These are phyloP conservation scores for Microcebus lehilahytsara DNA, from an alignment of 2,113 vertebrate genomes.

Conservation along the genomic window DNA sequence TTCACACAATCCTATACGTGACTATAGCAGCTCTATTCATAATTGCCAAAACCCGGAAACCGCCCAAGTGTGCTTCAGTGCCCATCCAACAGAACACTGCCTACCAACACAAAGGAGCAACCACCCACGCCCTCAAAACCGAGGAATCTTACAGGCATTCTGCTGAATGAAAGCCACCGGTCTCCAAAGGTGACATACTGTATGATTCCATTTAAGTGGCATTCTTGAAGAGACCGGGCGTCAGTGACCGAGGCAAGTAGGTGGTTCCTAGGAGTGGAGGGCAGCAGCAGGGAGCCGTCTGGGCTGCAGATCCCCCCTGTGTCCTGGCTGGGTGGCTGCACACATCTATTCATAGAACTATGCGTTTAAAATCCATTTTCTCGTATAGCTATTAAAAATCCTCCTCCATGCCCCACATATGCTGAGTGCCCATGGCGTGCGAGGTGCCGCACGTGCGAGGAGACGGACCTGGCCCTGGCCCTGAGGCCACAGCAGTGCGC, in stretches of 20 bases:
- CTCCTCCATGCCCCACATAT: background rate
- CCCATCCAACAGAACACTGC: background rate
- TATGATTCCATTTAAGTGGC: background rate
- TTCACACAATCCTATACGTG: background rate
- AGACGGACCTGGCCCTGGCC: background rate
- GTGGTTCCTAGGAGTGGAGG: background rate
- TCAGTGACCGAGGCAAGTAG: background rate
- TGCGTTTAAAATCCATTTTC: background rate
- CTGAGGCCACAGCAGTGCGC: no score
- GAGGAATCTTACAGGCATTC: background rate
- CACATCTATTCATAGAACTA: background rate
- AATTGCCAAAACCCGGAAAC: background rate
- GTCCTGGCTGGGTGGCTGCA: background rate
- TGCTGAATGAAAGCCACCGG: background rate
- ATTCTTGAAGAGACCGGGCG: background rate
- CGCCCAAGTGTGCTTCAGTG: background rate
- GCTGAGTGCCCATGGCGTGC: background rate
- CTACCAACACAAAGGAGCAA: background rate
- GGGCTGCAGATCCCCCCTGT: background rate
- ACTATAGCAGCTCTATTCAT: background rate
- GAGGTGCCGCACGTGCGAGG: background rate
- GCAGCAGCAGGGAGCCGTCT: background rate
- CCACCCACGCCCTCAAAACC: rapidly evolving
- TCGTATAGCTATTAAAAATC: background rate
- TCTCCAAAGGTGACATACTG: rapidly evolving